These are phyloP conservation scores for Sarcophaga carnaria DNA, from an alignment of 2,888 invertebrate genomes.

Conservation along the genomic window DNA sequence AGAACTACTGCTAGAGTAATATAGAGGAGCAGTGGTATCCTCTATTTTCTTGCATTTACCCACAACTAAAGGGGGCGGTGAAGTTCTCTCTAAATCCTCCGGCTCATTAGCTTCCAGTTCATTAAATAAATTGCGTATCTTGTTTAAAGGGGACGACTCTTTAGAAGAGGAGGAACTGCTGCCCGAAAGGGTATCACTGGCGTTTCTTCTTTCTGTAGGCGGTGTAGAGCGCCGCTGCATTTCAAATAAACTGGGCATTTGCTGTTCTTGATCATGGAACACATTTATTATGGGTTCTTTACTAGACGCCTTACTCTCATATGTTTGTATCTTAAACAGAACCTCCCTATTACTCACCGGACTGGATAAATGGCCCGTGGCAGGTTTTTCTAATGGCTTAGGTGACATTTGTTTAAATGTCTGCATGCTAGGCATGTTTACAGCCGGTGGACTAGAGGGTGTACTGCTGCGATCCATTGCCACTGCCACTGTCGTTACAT, in stretches of 20 bases:
- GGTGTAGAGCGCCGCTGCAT: slow-evolving; percentile 85
- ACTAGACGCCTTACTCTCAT: slow-evolving; percentile 77
- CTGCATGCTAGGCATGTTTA: slow-evolving; percentile 77
- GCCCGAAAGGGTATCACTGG: not conserved
- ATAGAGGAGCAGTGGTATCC: slow-evolving; percentile 73
- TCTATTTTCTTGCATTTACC: slow-evolving; percentile 80
- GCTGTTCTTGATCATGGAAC: slow-evolving; percentile 76
- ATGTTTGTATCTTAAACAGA: slow-evolving; percentile 81
- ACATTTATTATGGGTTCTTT: slow-evolving; percentile 60
- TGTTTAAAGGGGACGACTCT: slow-evolving; percentile 30
- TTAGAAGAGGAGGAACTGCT: slow-evolving; percentile 3
- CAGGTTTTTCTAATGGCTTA: slow-evolving; percentile 51
- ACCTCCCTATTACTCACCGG: slow-evolving; percentile 74
- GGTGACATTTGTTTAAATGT: slow-evolving; percentile 75
- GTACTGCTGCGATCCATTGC: slow-evolving; percentile 60
- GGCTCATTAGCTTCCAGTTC: slow-evolving; percentile 3
- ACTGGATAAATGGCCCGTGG: slow-evolving; percentile 68
- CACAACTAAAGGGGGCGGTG: slow-evolving; percentile 75
- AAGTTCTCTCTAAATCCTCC: slow-evolving; percentile 61
- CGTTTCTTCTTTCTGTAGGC: slow-evolving; percentile 71
- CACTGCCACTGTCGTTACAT: slow-evolving; percentile 70
- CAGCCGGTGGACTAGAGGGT: slow-evolving; percentile 62
- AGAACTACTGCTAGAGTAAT: slow-evolving; percentile 76
- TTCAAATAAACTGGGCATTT: slow-evolving; percentile 87
- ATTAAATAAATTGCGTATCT: slow-evolving; percentile 36